Percentiles rank a stretch among this genome's conserved stretches.
phyloP scores from a whole-genome alignment of 1,140 invertebrate genomes.

The Heliothis subflexa region DNA sequence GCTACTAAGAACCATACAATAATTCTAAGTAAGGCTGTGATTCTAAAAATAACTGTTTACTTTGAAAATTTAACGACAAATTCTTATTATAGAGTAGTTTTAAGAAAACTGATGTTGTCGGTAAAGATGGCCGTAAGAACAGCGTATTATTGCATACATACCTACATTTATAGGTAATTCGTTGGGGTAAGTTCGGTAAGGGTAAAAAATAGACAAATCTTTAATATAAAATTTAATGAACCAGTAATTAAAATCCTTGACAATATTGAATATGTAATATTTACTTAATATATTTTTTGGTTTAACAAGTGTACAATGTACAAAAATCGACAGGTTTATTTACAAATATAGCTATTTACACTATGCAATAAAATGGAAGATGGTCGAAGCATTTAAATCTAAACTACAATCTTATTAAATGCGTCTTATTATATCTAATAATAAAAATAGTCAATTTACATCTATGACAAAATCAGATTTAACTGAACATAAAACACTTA shows the following conservation, averaged over 20 bases:
- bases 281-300: conserved; percentile 49
- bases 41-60: no score
- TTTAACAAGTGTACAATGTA: conserved; percentile 51
- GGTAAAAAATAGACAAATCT: not conserved
- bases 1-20: no score
- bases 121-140: no score
- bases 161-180: not conserved
- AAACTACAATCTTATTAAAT: conserved; percentile 43
- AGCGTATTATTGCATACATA: no score
- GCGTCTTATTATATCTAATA: conserved; percentile 17
- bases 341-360: conserved; percentile 57
- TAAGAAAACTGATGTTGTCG: no score
- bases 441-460: conserved; percentile 28
- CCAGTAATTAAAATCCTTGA: conserved; percentile 47
- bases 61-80: no score
- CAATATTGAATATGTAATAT: conserved; percentile 48
- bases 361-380: conserved; percentile 51
- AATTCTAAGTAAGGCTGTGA: no score
- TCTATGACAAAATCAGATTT: conserved; percentile 27
- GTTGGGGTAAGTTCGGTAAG: not conserved
- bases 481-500: conserved; percentile 22
- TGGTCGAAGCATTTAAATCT: conserved; percentile 39
- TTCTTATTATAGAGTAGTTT: no score
- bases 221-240: conserved; percentile 54
- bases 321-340: conserved; percentile 50